Base-by-base conservation (phyloP, 2,888 invertebrate genomes). In the Phrixothrix hirtus region DNA sequence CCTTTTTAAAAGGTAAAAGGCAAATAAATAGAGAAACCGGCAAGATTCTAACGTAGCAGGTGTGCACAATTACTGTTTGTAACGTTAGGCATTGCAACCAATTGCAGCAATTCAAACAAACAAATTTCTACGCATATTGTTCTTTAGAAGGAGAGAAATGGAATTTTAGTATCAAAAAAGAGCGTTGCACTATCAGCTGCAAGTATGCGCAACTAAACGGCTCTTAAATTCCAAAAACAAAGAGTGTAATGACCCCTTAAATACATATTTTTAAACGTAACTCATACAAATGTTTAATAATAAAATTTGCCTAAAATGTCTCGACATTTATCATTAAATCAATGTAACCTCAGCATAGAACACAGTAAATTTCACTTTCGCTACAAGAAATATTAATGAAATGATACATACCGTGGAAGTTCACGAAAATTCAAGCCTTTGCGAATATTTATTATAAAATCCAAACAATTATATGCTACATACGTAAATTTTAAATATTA, bases 221-320 rank as follows among this genome's bases (percentile, higher is more conserved):
- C 25, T 29, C 17, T 41, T 37, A 43, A 37, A 52, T 46, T 46
- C 41, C 46, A 46, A 52, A 52, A 52, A 52, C 52, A 52, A 52
- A 52, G 46, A 42, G 52, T 52, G 41, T 52, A 52, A 52, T 26
- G 52, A 52, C 46, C 52, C 41, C 46, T 15, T 41, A 15, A 42
- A 51, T 41, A 51, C 45, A 52, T 52, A 46, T 46, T 52, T 52
- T 52, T 42, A 42, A 42, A 46, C 30, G 21, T 39, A 39, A 47
- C 48, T 45, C 42, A 31, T 46, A 25, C 39, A 46, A 41, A 32
- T 39, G 51, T 39, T 45, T 6, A 35, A 51, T 21, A 30, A 35
- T 34, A 43, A 12, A 51, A 44, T 51, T 51, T 51, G 39, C 44
- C 44, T 51, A 45, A 50, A 50, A 50, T 43, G 37, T 43, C 34